Base-by-base conservation (phyloP, 2,797 vertebrate genomes). In the Adrianichthys oophorus region DNA sequence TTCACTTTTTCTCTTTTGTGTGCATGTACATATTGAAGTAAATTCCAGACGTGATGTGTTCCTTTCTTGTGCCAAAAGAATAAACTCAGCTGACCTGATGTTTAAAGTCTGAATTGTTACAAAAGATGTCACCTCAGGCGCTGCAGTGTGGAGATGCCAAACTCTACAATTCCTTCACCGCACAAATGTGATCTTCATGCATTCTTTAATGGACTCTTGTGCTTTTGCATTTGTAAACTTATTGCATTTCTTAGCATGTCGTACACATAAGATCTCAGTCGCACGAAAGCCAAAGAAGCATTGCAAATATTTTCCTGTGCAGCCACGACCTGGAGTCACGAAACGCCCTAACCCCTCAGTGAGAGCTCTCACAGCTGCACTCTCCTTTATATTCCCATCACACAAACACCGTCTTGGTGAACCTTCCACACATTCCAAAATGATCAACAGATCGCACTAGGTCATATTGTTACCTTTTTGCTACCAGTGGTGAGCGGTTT, bases 281-380 rank as follows among this genome's bases (percentile, higher is more conserved):
- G 55, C 43, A 24, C 47, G 50, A 74, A 71, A 76, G 69, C 55
- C 63, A 68, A 62, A 72, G 68, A 57, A 84, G 76, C 52, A 32
- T 84, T 77, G 70, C 81, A 79, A 85, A 83, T 71, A 61, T 76
- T 80, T 76, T 68, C 72, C 70, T 72, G 78, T 85, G 75, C 63
- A 76, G 76, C 64, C 43, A 40, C 61, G 81, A 74, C 72, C 71
- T 83, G 55, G 65, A 79, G 85, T 83, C 84, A 85, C 79, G 47
- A 83, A 82, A 77, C 19, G 29, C 74, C 70, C 70, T 68, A 76
- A 74, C 65, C 82, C 68, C 76, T 77, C 62, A 61, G 72, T 68
- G 65, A 60, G 80, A 85, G 73, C 70, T 55, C 46, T 56, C 60
- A 49, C 78, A 71, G 80, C 79, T 85, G 78, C 67, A 37, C 32